phyloP scores from a whole-genome alignment of 2,797 vertebrate species.

The Microctenopoma stevenorrisi region DNA sequence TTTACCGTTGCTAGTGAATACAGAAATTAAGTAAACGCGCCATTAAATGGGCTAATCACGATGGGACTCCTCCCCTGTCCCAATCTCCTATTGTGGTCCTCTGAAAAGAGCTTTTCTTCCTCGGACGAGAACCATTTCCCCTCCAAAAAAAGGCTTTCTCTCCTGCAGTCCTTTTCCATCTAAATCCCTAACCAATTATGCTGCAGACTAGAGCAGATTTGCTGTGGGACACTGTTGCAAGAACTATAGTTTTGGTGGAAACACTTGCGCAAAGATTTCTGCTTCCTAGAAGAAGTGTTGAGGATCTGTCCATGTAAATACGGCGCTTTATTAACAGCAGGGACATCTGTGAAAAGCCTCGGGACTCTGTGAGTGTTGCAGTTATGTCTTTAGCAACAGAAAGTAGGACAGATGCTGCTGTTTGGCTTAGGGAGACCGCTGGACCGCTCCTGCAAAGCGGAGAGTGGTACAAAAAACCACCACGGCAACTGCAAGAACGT shows the following conservation, averaged over 20 bases:
- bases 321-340: slow-evolving; percentile 13
- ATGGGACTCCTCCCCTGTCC: slow-evolving; percentile 88
- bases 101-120: slow-evolving; percentile 88
- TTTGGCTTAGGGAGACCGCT: slow-evolving; percentile 35
- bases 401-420: slow-evolving; percentile 55
- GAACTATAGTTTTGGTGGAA: slow-evolving; percentile 55
- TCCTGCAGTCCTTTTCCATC: slow-evolving; percentile 76
- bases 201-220: slow-evolving; percentile 58
- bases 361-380: slow-evolving; percentile 24
- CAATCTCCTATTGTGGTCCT: slow-evolving; percentile 86
- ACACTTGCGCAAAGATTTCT: slow-evolving; percentile 55
- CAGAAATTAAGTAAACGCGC: slow-evolving; percentile 88
- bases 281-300: slow-evolving; percentile 40
- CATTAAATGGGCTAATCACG: slow-evolving; percentile 89
- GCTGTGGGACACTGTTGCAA: slow-evolving; percentile 73
- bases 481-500: not conserved
- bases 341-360: slow-evolving; percentile 12
- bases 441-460: slow-evolving; percentile 24
- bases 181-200: slow-evolving; percentile 80
- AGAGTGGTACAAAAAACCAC: slow-evolving; percentile 5
- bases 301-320: slow-evolving; percentile 38
- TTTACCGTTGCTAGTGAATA: slow-evolving; percentile 87
- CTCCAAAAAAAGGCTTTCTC: slow-evolving; percentile 78
- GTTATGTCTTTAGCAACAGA: slow-evolving; percentile 37
- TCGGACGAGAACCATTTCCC: slow-evolving; percentile 80